These are phyloP conservation scores for Prietella phreatophila DNA, from an alignment of 2,113 vertebrate genomes.

Conservation along the genomic window DNA sequence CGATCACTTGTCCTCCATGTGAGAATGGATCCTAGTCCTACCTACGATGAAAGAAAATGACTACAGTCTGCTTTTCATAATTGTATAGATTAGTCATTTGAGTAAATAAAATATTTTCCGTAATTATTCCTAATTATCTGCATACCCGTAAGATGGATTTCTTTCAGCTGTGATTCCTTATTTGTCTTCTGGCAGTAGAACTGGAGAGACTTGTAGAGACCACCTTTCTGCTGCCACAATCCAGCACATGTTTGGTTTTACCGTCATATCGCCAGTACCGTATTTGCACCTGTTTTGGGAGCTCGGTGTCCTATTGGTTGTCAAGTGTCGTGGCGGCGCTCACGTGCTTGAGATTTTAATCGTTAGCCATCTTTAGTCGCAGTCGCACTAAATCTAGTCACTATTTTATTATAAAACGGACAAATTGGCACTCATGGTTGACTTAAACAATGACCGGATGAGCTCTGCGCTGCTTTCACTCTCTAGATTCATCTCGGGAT, in stretches of 20 bases:
- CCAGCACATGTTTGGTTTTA: no score
- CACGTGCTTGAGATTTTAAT: no score
- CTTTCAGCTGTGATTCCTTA: not conserved
- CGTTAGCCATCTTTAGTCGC: no score
- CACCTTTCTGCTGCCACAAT: no score
- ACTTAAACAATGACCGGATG: not conserved
- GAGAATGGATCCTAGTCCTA: no score
- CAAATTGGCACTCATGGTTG: not conserved
- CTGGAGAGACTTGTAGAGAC: not conserved
- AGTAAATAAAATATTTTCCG: not conserved
- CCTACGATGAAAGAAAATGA: no score
- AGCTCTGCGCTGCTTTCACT: not conserved
- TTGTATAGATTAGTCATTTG: no score
- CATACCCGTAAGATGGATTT: no score
- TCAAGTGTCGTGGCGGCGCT: not conserved
- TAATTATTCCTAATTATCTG: not conserved
- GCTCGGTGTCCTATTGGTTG: not conserved
- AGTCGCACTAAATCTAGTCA: not conserved
- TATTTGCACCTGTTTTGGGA: not conserved
- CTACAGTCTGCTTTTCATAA: not conserved
- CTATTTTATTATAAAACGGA: not conserved
- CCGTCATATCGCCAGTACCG: no score
- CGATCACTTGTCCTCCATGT: no score
- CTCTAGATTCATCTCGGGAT: not conserved
- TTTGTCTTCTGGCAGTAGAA: not conserved